Conservation (phyloP, 2,888 invertebrate genomes). For the Stenotaenia linearis region DNA sequence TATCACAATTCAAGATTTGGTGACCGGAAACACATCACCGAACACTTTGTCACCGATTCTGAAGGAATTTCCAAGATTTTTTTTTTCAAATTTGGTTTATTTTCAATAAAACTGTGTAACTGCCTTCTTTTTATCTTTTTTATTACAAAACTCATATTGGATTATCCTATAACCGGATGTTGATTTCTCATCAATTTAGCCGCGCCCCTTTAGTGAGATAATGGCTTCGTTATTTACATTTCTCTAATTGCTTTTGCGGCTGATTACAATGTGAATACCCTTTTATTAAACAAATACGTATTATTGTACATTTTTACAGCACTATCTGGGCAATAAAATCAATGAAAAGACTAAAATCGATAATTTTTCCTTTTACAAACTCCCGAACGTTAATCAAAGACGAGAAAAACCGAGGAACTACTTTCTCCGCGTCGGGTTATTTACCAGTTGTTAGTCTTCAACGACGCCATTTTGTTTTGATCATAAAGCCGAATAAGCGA, state of each 20-base stretch:
- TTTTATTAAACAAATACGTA: too few species aligned
- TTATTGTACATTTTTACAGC: too few species aligned
- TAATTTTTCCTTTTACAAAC: background rate
- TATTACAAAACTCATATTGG: too few species aligned
- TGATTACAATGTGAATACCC: background rate
- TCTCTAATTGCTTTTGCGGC: background rate
- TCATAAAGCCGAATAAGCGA: constrained; percentile 6
- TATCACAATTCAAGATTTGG: background rate
- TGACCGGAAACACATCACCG: background rate
- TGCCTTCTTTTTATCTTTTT: too few species aligned
- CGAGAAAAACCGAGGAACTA: background rate
- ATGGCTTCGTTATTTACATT: background rate
- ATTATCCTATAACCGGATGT: background rate
- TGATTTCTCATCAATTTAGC: background rate
- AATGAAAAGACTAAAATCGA: too few species aligned
- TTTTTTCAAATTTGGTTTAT: too few species aligned
- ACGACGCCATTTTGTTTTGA: constrained; percentile 1
- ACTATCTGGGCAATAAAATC: too few species aligned
- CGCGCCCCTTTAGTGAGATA: constrained; percentile 6
- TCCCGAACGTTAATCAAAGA: background rate
- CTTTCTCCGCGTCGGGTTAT: background rate
- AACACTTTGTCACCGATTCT: background rate
- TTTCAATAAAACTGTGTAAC: too few species aligned
- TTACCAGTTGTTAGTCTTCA: background rate
- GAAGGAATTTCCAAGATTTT: too few species aligned